Conservation (phyloP, 2,888 invertebrate genomes). For the Malachius bipustulatus region DNA sequence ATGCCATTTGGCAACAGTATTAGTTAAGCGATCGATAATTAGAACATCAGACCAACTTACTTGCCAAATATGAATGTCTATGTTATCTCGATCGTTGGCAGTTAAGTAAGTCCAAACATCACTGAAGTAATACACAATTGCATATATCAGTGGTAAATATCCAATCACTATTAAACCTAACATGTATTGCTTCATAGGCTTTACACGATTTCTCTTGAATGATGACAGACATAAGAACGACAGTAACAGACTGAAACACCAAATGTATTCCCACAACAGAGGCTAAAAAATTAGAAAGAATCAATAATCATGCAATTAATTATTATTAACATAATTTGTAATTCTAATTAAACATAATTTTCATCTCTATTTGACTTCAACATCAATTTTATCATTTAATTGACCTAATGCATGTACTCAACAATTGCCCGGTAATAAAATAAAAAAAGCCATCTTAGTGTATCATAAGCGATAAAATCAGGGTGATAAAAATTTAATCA, state of each 20-base stretch:
- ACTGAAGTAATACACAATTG: slow-evolving; percentile 65
- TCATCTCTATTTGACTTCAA: too few species aligned
- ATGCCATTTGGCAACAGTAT: not conserved
- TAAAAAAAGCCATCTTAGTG: too few species aligned
- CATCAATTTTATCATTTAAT: too few species aligned
- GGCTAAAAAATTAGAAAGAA: slow-evolving; percentile 45
- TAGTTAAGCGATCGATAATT: not conserved
- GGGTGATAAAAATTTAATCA: too few species aligned
- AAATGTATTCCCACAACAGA: slow-evolving; percentile 86
- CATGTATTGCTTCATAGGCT: slow-evolving; percentile 66
- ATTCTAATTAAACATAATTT: slow-evolving; percentile 8
- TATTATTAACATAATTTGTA: slow-evolving; percentile 5
- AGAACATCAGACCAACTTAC: slow-evolving; percentile 38
- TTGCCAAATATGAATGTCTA: slow-evolving; percentile 64
- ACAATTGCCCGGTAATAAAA: too few species aligned
- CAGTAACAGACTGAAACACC: slow-evolving; percentile 73
- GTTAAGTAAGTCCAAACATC: slow-evolving; percentile 74
- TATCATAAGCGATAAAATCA: too few species aligned
- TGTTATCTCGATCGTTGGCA: slow-evolving; percentile 51
- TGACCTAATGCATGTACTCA: too few species aligned
- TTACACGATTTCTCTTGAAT: slow-evolving; percentile 70
- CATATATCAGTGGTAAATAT: slow-evolving; percentile 70
- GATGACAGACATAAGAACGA: slow-evolving; percentile 80
- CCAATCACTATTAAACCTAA: slow-evolving; percentile 70
- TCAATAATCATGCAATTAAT: slow-evolving; percentile 7